Evolutionary conservation across 2,888 invertebrate species (phyloP).

Genomic region (Gastracanthus pulcherrimus): DNA sequence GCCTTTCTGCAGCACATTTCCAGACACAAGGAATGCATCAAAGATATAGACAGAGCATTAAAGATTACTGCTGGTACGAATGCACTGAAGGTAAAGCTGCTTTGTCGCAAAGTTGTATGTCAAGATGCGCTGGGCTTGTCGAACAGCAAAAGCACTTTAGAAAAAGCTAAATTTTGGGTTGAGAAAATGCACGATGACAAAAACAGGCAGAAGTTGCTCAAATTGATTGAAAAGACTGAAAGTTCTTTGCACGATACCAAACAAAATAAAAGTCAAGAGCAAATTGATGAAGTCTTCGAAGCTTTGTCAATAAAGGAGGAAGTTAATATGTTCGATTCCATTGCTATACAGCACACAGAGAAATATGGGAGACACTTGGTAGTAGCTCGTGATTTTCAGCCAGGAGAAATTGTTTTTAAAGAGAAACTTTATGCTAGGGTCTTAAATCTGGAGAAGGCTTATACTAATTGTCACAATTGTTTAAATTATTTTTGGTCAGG

Average conservation of each 20-base stretch:
- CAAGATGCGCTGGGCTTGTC: too few species aligned
- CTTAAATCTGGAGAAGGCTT: slow-evolving; percentile 79
- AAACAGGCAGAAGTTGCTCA: too few species aligned
- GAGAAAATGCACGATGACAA: too few species aligned
- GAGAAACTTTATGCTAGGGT: slow-evolving; percentile 87
- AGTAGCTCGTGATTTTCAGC: slow-evolving; percentile 83
- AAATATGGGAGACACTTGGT: slow-evolving; percentile 85
- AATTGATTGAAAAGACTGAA: too few species aligned
- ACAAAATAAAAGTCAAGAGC: too few species aligned
- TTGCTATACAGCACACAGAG: slow-evolving; percentile 80
- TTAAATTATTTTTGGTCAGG: slow-evolving; percentile 80
- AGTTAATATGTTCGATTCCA: slow-evolving; percentile 80
- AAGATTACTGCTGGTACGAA: slow-evolving; percentile 69
- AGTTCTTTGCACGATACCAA: too few species aligned
- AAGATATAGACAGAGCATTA: slow-evolving; percentile 84
- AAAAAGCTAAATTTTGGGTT: too few species aligned
- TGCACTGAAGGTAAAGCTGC: slow-evolving; percentile 81
- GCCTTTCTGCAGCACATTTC: slow-evolving; percentile 84
- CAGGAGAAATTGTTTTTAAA: slow-evolving; percentile 87
- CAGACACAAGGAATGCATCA: slow-evolving; percentile 82
- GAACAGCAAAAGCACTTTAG: too few species aligned
- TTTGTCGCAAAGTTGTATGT: too few species aligned
- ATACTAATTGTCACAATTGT: slow-evolving; percentile 85
- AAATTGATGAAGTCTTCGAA: slow-evolving; percentile 79
- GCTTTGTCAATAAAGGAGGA: background rate